phyloP scores from a whole-genome alignment of 1,140 invertebrate genomes.

The Apis laboriosa region DNA sequence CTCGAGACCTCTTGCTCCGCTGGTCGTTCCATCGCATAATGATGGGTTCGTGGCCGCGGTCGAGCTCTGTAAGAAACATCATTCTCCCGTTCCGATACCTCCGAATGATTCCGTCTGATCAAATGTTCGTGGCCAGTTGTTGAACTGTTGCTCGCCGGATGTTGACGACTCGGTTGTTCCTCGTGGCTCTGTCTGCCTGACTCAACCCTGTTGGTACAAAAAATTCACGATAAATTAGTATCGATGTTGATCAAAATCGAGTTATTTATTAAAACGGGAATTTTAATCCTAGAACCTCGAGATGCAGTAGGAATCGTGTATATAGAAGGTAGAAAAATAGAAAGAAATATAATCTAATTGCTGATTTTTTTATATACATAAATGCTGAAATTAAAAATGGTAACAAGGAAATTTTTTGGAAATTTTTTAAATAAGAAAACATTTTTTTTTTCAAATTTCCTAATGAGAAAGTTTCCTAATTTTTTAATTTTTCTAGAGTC shows the following conservation, averaged over 20 bases:
- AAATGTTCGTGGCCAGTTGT: slow-evolving; percentile 69
- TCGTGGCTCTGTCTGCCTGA: slow-evolving; percentile 66
- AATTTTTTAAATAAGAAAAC: neutral
- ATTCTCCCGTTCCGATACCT: slow-evolving; percentile 71
- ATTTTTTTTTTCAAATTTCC: neutral
- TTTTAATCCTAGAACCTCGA: no score
- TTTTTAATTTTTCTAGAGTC: neutral
- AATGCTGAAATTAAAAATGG: neutral
- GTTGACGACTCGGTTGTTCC: slow-evolving; percentile 61
- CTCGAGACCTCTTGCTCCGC: slow-evolving; percentile 72
- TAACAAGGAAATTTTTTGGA: neutral
- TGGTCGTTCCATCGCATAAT: slow-evolving; percentile 71
- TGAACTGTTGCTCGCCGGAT: slow-evolving; percentile 47
- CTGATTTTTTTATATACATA: neutral
- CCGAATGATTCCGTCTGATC: slow-evolving; percentile 73
- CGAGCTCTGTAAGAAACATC: slow-evolving; percentile 69
- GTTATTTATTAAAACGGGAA: no score
- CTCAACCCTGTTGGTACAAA: slow-evolving; percentile 54
- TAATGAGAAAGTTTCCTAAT: no score
- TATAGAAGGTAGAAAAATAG: no score
- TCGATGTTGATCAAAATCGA: no score
- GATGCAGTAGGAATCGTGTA: no score
- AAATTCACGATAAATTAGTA: neutral
- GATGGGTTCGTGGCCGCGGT: slow-evolving; percentile 74
- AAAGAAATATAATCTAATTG: no score